A percentile compares a stretch with the other conserved stretches of the same genome.
phyloP scores from a whole-genome alignment of 1,140 invertebrate species.

The Ceratosolen fusciceps region DNA sequence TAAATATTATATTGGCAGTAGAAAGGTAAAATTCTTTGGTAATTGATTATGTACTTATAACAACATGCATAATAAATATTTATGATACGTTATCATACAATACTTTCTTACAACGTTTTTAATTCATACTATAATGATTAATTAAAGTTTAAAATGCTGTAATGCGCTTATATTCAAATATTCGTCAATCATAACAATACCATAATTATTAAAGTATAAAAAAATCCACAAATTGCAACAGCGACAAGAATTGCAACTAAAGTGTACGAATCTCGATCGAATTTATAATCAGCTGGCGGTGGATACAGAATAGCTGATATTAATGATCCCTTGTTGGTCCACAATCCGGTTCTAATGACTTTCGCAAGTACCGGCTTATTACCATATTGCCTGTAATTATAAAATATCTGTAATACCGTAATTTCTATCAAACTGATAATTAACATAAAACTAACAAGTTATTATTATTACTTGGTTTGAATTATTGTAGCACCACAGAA shows the following conservation, averaged over 20 bases:
- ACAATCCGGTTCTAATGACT: constrained; percentile 86
- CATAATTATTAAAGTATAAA: constrained; percentile 89
- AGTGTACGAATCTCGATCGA: constrained; percentile 93
- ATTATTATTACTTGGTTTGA: constrained; percentile 64
- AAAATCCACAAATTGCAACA: constrained; percentile 84
- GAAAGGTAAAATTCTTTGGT: no score
- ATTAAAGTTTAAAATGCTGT: no score
- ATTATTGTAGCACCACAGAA: constrained; percentile 69
- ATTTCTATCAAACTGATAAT: neutral
- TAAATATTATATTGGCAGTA: no score
- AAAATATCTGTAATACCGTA: neutral
- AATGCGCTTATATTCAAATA: no score
- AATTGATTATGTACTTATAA: no score
- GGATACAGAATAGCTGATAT: constrained; percentile 95
- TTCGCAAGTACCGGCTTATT: constrained; percentile 78
- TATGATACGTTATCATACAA: no score
- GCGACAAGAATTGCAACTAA: constrained; percentile 87
- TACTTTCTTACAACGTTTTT: no score
- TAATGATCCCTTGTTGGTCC: constrained; percentile 90
- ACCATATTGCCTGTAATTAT: constrained; percentile 79
- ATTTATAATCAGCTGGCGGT: constrained; percentile 94
- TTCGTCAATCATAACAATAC: constrained; percentile 66
- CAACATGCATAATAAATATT: no score
- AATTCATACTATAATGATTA: no score
- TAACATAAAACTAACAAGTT: constrained; percentile 18